Base-by-base conservation (phyloP, 23 tunicate species). In the Phallusia fumigata region DNA sequence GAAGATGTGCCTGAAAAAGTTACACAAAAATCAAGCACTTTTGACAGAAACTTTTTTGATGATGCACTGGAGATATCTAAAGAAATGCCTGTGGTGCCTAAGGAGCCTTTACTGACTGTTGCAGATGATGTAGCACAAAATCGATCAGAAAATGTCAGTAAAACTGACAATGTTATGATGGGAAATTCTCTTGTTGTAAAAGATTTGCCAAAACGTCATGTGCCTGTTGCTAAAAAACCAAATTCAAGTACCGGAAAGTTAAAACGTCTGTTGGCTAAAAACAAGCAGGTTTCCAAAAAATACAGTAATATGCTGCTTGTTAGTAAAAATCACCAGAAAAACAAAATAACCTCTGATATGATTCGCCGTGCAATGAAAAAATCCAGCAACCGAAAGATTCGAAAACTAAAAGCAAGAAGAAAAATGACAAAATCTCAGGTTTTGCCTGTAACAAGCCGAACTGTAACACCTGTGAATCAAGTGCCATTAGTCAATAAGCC, bases 401-500 rank as follows among this genome's bases (percentile, higher is more conserved):
- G 26, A 22, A 58, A 58, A 24, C 28, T 58, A 13, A 58, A 58
- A 58, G 69, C 69, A 13, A 58, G 47, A 40, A 40, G 28, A 24
- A 58, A 58, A 1, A 21, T 58, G 1, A 79, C 11, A 19, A 79
- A 79, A 28, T 51, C 83, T 1, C 31, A 19, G 34, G 31, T 79
- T 52, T 79, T 79, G 36, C 83, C 83, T 26, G 83, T 79, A 2
- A 32, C 83, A 31, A 79, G 31, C 24, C 83, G 83, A 31, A 79
- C 83, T 26, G 65, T 79, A 0, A 79, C 83, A 0, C 83, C 83
- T 21, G 64, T 77, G n/a, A 77, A 47, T 77, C 81, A 77, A 77
- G 3, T 40, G 11, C 0, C 45, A 36, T 13, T 24, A 36, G 16
- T 19, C 31, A 40, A 5, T 19, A 15, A 28, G 35, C 31, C 53